These are phyloP conservation scores for Antheraea mylitta DNA, from an alignment of 1,140 invertebrate genomes.

Conservation along the genomic window DNA sequence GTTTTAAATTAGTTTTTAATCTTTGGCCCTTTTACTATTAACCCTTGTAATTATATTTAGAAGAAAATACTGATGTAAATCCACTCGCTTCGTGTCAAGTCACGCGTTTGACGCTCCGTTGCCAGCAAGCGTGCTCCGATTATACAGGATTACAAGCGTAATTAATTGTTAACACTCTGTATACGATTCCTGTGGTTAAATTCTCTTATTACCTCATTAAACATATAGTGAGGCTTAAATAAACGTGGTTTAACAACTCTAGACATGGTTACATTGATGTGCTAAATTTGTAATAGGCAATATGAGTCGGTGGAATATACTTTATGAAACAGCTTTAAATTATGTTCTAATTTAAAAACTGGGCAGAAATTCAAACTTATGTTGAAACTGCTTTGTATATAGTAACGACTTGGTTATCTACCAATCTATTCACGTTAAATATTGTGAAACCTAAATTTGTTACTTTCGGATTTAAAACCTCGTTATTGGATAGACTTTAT, in stretches of 20 bases:
- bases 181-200: background rate
- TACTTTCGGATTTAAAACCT: no score
- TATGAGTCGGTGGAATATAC: no score
- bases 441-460: no score
- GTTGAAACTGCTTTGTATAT: no score
- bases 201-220: background rate
- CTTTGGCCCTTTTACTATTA: background rate
- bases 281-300: background rate
- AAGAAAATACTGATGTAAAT: background rate
- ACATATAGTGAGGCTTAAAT: background rate
- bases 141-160: conserved; percentile 2
- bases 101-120: background rate
- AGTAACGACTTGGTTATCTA: no score
- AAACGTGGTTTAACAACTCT: background rate
- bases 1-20: no score
- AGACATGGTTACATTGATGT: background rate
- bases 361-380: no score
- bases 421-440: no score
- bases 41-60: background rate
- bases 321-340: no score
- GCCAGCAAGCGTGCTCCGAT: background rate
- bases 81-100: background rate
- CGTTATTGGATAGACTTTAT: no score
- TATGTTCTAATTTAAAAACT: no score
- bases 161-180: background rate